phyloP scores from a whole-genome alignment of 2,888 invertebrate genomes.

The Aspidiotus destructor region DNA sequence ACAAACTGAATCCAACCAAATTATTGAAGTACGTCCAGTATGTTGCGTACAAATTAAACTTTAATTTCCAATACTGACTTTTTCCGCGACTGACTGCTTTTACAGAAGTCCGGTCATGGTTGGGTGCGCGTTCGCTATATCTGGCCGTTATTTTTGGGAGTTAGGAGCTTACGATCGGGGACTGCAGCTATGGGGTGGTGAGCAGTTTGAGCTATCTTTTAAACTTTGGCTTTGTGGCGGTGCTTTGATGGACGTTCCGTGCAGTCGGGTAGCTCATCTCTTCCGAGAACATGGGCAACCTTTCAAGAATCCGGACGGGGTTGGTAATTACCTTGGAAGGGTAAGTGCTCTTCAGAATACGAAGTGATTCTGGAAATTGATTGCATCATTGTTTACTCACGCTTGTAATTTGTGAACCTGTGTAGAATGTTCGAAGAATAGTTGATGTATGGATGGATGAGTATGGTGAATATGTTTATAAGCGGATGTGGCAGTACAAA shows the following conservation, averaged over 20 bases:
- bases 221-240: conserved; percentile 97
- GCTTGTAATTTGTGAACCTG: background rate
- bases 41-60: background rate
- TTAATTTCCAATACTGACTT: too few relatives aligned
- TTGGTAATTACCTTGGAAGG: conserved; percentile 76
- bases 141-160: conserved; percentile 86
- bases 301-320: conserved; percentile 67
- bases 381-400: too few relatives aligned
- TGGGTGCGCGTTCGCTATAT: conserved; percentile 91
- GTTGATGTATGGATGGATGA: conserved; percentile 99
- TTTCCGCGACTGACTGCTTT: too few relatives aligned
- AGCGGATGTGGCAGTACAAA: conserved; percentile 61
- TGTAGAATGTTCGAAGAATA: conserved; percentile 78
- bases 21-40: conserved; percentile 61
- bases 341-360: conserved; percentile 45
- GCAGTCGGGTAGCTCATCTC: conserved; percentile 84
- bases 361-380: too few relatives aligned
- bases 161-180: conserved; percentile 83
- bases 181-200: conserved; percentile 94
- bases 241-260: conserved; percentile 80
- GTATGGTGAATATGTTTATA: conserved; percentile 77
- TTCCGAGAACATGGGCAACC: conserved; percentile 64
- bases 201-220: conserved; percentile 95
- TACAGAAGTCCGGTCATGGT: conserved; percentile 90
- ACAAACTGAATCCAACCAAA: conserved; percentile 62